These are phyloP conservation scores for Notamacropus eugenii DNA, from an alignment of 2,797 vertebrate species.

Conservation along the genomic window DNA sequence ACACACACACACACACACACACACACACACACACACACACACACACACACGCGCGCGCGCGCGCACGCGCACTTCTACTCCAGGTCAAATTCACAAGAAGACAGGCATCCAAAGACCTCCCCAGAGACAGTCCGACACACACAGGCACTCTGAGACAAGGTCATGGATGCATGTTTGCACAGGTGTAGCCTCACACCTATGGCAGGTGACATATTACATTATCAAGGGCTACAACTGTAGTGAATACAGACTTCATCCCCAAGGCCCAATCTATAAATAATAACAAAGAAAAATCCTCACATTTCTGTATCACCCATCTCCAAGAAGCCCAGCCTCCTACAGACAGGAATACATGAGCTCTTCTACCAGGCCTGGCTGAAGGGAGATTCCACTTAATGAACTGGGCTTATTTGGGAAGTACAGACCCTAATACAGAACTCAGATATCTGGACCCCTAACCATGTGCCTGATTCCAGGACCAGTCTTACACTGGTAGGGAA, in stretches of 20 bases:
- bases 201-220: background rate
- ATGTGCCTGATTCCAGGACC: background rate
- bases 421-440: background rate
- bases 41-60: background rate
- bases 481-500: background rate
- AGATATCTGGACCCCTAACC: background rate
- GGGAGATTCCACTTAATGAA: background rate
- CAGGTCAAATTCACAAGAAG: background rate
- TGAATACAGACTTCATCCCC: background rate
- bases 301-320: background rate
- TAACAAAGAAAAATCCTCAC: background rate
- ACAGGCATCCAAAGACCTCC: background rate
- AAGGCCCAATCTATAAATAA: background rate
- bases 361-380: background rate
- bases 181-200: background rate
- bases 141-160: background rate
- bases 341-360: background rate
- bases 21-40: too few species aligned
- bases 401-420: background rate
- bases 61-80: background rate
- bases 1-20: too few species aligned
- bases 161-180: background rate
- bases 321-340: background rate
- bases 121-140: background rate
- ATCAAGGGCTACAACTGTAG: background rate